Evolutionary conservation across 2,113 vertebrate genomes (phyloP).

Genomic region (Sinocyclocheilus grahami): DNA sequence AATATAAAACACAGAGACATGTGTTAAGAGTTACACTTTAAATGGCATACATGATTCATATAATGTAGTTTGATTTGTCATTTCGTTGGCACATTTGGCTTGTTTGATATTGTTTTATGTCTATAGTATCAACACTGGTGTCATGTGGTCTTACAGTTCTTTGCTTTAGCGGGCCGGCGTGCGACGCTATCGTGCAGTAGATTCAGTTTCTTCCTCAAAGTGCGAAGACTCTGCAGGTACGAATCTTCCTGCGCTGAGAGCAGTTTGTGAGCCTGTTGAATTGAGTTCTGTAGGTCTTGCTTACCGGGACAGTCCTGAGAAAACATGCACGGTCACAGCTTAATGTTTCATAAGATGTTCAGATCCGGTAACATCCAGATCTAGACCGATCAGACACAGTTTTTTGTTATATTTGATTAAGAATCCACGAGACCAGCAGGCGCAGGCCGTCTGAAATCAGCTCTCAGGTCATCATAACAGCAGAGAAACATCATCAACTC

Average conservation of each 20-base stretch:
- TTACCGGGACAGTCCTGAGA: conserved; percentile 77
- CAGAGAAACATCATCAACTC: not conserved
- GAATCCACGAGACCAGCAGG: too few species aligned
- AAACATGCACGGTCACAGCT: not conserved
- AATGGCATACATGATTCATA: not conserved
- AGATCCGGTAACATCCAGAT: not conserved
- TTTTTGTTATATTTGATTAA: too few species aligned
- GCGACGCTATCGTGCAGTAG: conserved; percentile 73
- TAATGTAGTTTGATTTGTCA: not conserved
- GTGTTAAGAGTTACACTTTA: not conserved
- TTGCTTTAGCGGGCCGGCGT: conserved; percentile 64
- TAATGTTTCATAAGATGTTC: not conserved
- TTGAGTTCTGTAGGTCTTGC: conserved; percentile 71
- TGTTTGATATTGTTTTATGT: not conserved
- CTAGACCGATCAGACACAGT: not conserved
- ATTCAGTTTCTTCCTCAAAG: conserved; percentile 81
- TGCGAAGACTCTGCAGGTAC: conserved; percentile 72
- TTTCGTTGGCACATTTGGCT: not conserved
- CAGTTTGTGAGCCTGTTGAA: conserved; percentile 85
- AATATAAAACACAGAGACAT: not conserved
- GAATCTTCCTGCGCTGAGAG: conserved; percentile 80
- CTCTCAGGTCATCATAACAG: not conserved
- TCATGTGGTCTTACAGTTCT: conserved; percentile 69
- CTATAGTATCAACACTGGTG: not conserved
- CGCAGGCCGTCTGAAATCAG: too few species aligned